Evolutionary conservation across 2,888 invertebrate species (phyloP).

Genomic region (Carcina quercana): DNA sequence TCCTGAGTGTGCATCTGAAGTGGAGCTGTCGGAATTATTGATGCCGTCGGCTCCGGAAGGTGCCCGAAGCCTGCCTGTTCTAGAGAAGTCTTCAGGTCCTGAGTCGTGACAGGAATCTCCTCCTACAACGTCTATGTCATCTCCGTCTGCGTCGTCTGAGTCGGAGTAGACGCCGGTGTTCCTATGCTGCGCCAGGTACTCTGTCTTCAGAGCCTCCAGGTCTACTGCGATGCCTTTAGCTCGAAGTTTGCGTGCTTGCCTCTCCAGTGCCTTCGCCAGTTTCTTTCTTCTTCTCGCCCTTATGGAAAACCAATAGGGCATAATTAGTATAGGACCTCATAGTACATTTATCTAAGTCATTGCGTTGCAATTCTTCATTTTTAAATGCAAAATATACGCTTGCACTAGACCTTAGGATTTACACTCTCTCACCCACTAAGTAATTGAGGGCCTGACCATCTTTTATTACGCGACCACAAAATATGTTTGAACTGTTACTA

Average conservation of each 20-base stretch:
- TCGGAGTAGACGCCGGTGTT: conserved; percentile 76
- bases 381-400: no score
- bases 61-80: conserved; percentile 74
- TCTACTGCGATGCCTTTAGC: conserved; percentile 94
- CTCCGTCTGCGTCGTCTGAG: conserved; percentile 78
- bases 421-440: no score
- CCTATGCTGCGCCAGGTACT: conserved; percentile 87
- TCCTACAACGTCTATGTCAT: conserved; percentile 91
- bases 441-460: no score
- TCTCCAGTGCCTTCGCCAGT: conserved; percentile 91
- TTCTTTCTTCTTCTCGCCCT: conserved; percentile 93
- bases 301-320: conserved; percentile 64
- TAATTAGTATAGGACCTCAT: conserved; percentile 69
- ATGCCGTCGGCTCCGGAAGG: conserved; percentile 75
- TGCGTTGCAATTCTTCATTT: no score
- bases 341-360: no score
- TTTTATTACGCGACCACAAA: no score
- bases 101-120: conserved; percentile 83
- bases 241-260: conserved; percentile 93
- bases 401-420: no score
- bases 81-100: conserved; percentile 76
- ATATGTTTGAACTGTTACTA: no score
- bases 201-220: conserved; percentile 86
- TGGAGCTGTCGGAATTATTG: conserved; percentile 74
- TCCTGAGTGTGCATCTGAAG: conserved; percentile 60